Evolutionary conservation across 1,140 invertebrate genomes (phyloP).

Genomic region (Homarus americanus): DNA sequence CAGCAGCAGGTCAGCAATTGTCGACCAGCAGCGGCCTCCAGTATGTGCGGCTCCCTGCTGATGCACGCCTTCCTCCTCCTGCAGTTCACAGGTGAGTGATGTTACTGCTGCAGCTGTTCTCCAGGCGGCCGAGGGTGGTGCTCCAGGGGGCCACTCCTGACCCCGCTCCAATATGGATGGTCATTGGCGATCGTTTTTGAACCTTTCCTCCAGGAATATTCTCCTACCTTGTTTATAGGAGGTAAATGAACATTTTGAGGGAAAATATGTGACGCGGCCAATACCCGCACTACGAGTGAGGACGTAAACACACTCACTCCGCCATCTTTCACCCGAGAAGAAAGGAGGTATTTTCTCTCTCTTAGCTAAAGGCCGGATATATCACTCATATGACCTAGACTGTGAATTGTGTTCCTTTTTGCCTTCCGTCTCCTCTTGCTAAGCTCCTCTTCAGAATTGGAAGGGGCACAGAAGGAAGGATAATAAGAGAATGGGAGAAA

Average conservation of each 20-base stretch:
- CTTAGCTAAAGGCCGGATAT: not conserved
- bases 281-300: not conserved
- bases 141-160: not conserved
- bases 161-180: not conserved
- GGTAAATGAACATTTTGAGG: not conserved
- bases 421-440: not conserved
- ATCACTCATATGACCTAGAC: not conserved
- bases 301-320: not conserved
- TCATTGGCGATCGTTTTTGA: not conserved
- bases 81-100: conserved; percentile 47
- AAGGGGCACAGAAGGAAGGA: not conserved
- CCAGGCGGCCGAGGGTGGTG: not conserved
- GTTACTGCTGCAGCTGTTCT: conserved; percentile 30
- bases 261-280: not conserved
- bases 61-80: conserved; percentile 32
- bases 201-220: not conserved
- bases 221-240: not conserved
- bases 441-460: not conserved
- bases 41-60: conserved; percentile 39
- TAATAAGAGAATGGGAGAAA: not conserved
- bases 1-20: not conserved
- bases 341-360: not conserved
- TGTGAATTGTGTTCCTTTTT: not conserved
- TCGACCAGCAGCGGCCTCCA: not conserved
- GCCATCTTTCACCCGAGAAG: conserved; percentile 1